Evolutionary conservation across 2,888 invertebrate genomes (phyloP).

Genomic region (Aporophyla nigra): DNA sequence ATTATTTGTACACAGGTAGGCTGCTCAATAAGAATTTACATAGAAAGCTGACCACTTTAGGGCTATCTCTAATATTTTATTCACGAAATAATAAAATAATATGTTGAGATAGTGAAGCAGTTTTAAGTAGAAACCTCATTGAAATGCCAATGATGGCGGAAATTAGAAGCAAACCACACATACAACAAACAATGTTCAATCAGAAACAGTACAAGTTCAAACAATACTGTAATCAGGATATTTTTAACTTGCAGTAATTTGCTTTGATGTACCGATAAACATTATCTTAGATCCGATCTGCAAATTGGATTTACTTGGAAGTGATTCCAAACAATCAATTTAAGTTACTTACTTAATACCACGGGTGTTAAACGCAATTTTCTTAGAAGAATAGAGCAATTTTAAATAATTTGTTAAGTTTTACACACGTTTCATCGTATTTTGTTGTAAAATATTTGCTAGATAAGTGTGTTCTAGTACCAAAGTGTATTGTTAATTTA

Average conservation of each 20-base stretch:
- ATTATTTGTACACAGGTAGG: no score
- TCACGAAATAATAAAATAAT: background rate
- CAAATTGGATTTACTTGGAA: slow-evolving; percentile 41
- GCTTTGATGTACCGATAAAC: background rate
- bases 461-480: background rate
- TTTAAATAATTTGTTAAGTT: slow-evolving; percentile 31
- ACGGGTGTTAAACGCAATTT: slow-evolving; percentile 12
- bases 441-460: background rate
- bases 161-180: background rate
- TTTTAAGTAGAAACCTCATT: background rate
- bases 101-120: background rate
- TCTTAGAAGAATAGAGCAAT: slow-evolving; percentile 42
- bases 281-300: slow-evolving; percentile 43
- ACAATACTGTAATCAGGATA: slow-evolving; percentile 35
- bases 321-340: slow-evolving; percentile 23
- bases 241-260: slow-evolving; percentile 21
- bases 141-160: background rate
- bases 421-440: slow-evolving; percentile 5
- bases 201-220: slow-evolving; percentile 9
- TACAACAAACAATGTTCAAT: slow-evolving; percentile 7
- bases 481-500: background rate
- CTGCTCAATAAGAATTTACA: background rate
- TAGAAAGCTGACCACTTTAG: background rate
- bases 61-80: no score
- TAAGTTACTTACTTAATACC: background rate